phyloP scores from a whole-genome alignment of 2,888 invertebrate species.

The Mesochorus sp. region DNA sequence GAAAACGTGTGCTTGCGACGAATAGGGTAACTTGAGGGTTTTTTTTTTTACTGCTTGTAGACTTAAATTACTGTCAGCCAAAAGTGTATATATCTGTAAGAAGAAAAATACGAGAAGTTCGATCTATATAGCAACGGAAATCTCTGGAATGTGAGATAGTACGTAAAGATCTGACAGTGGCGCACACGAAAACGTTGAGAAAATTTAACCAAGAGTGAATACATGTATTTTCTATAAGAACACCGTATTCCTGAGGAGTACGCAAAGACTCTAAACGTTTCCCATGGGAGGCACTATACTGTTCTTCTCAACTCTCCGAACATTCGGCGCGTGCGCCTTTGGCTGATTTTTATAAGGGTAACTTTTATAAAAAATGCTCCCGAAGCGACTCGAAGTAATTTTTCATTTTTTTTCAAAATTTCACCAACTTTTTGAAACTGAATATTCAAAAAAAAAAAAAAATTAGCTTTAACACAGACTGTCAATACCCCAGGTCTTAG shows the following conservation, averaged over 20 bases:
- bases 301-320: conserved; percentile 22
- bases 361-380: conserved; percentile 51
- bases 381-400: neutral
- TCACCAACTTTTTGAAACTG: neutral
- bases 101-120: neutral
- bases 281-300: conserved; percentile 40
- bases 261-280: conserved; percentile 32
- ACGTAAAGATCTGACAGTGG: conserved; percentile 19
- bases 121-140: neutral
- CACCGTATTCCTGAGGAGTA: conserved; percentile 20
- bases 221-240: conserved; percentile 8
- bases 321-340: neutral
- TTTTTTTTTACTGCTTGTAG: neutral
- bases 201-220: conserved; percentile 22
- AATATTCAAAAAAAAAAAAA: neutral
- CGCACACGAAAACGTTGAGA: conserved; percentile 33
- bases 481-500: no score
- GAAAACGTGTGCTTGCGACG: neutral
- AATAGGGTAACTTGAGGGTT: conserved; percentile 30
- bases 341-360: conserved; percentile 42
- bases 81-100: neutral
- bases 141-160: conserved; percentile 27
- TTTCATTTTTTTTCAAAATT: neutral
- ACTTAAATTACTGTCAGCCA: neutral
- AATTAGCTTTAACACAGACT: neutral